Conservation (phyloP, 2,888 invertebrate genomes). For the Laspeyria flexula region DNA sequence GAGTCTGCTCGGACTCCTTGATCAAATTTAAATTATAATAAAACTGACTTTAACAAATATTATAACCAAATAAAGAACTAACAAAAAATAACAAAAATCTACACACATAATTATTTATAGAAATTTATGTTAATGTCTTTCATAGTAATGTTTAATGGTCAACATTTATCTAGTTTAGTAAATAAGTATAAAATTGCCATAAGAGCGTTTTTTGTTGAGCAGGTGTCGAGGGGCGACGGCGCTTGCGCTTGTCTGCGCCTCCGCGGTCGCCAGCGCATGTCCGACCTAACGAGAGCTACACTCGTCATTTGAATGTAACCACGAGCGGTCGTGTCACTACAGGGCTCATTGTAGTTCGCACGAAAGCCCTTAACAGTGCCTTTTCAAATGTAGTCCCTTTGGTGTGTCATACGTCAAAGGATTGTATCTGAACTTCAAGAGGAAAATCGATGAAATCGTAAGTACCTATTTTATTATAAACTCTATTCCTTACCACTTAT, state of each 20-base stretch:
- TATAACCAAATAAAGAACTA: too few species aligned
- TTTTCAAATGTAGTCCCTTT: slow-evolving; percentile 85
- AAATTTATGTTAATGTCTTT: too few species aligned
- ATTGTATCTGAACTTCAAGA: slow-evolving; percentile 71
- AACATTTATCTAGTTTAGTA: too few species aligned
- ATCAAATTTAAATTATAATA: too few species aligned
- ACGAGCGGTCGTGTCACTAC: slow-evolving; percentile 76
- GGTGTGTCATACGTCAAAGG: slow-evolving; percentile 68
- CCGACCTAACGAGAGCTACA: slow-evolving; percentile 37
- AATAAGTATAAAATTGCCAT: neutral
- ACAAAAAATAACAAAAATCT: too few species aligned
- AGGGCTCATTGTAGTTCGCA: slow-evolving; percentile 84
- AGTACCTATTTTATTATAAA: slow-evolving; percentile 50
- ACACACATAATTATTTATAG: too few species aligned
- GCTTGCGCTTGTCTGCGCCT: slow-evolving; percentile 33
- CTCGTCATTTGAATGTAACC: slow-evolving; percentile 78
- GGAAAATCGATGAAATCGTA: slow-evolving; percentile 83
- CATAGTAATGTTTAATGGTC: too few species aligned
- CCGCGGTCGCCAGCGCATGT: slow-evolving; percentile 18
- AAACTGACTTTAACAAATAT: too few species aligned
- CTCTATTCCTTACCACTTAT: slow-evolving; percentile 29
- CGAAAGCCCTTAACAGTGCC: slow-evolving; percentile 81
- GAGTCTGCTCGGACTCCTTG: too few species aligned
- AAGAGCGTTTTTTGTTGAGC: slow-evolving; percentile 4
- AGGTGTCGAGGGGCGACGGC: slow-evolving; percentile 13